Evolutionary conservation across 2,113 vertebrate species (phyloP), one percentile per base, ranked within the genome.

Genomic region (Oncorhynchus kisutch): DNA sequence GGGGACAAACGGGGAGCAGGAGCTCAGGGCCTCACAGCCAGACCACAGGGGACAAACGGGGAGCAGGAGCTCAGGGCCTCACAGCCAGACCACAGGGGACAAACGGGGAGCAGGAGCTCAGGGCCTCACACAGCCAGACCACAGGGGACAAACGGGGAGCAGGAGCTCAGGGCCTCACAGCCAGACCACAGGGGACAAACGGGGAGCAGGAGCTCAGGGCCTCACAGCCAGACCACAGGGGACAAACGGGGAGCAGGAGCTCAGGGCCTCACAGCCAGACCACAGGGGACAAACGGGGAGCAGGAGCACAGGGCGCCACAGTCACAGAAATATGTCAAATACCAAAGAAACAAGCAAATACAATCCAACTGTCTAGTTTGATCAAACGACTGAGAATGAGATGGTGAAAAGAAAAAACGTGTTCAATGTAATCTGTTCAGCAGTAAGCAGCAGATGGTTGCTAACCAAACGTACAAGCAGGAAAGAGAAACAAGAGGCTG

Each of bases 111-210:
- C 5, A 2, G 59, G 7, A 22, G n/a, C 59, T 60, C 57, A 4
- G 14, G n/a, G n/a, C n/a, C n/a, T n/a, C n/a, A n/a, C 76, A 29
- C 80, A 82, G 79, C 77, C 25, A 70, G 74, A 57, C 62, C 60
- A 71, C 71, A 54, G 0, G 75, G 73, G 74, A 34, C 16, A 4
- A 20, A 20, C 16, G 24, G 59, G n/a, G 20, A 9, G 4, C 5
- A 2, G 59, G 7, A 22, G n/a, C 59, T 60, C 57, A 4, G 14
- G n/a, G 70, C 66, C 49, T 78, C 76, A 29, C 80, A 82, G 79
- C 77, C 25, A 70, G 74, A 57, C 62, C 60, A 71, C 71, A 54
- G 0, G 75, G 73, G 74, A 34, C 16, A 4, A 20, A 20, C 16
- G 24, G 59, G n/a, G 20, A 9, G 4, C 5, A 2, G 59, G 7